Percentiles rank a stretch among this genome's conserved stretches.
These are phyloP conservation scores for Cebidichthys violaceus DNA, from an alignment of 2,113 vertebrate species.

Conservation along the genomic window DNA sequence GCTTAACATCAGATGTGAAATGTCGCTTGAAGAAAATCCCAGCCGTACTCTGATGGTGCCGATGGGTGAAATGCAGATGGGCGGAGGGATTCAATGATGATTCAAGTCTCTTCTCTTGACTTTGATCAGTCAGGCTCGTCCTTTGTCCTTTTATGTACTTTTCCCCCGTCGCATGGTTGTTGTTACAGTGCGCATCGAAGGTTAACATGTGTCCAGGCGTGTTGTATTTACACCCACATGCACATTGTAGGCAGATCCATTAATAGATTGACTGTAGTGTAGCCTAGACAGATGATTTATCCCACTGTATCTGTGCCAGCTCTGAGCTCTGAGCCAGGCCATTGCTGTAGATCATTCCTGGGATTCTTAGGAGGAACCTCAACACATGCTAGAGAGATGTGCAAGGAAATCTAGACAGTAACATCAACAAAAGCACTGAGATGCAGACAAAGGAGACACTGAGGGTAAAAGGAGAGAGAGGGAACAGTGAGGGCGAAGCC, in stretches of 20 bases:
- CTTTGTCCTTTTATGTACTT: slow-evolving; percentile 12
- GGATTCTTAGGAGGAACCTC: slow-evolving; percentile 57
- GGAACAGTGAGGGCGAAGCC: slow-evolving; percentile 5
- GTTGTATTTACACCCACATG: slow-evolving; percentile 39
- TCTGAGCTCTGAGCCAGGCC: slow-evolving; percentile 36
- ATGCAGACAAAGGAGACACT: slow-evolving; percentile 32
- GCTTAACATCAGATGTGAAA: slow-evolving; percentile 39
- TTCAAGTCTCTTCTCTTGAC: slow-evolving; percentile 1
- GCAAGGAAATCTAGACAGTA: slow-evolving; percentile 50
- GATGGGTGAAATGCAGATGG: slow-evolving; percentile 11
- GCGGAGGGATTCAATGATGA: background rate
- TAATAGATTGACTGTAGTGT: slow-evolving; percentile 38
- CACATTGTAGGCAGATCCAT: slow-evolving; percentile 13
- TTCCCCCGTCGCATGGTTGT: background rate
- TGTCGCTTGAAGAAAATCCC: slow-evolving; percentile 5
- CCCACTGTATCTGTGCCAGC: slow-evolving; percentile 35
- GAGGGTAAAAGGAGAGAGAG: slow-evolving; percentile 1
- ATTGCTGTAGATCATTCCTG: slow-evolving; percentile 59
- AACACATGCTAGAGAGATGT: slow-evolving; percentile 53
- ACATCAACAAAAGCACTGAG: slow-evolving; percentile 49
- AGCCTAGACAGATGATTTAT: slow-evolving; percentile 60
- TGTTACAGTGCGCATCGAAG: slow-evolving; percentile 17
- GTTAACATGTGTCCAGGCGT: slow-evolving; percentile 23
- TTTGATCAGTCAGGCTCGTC: slow-evolving; percentile 27
- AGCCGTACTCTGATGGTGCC: background rate